Percentiles rank a stretch among this genome's conserved stretches.
phyloP scores from a whole-genome alignment of 2,113 vertebrate species.

The Argyrosomus japonicus region DNA sequence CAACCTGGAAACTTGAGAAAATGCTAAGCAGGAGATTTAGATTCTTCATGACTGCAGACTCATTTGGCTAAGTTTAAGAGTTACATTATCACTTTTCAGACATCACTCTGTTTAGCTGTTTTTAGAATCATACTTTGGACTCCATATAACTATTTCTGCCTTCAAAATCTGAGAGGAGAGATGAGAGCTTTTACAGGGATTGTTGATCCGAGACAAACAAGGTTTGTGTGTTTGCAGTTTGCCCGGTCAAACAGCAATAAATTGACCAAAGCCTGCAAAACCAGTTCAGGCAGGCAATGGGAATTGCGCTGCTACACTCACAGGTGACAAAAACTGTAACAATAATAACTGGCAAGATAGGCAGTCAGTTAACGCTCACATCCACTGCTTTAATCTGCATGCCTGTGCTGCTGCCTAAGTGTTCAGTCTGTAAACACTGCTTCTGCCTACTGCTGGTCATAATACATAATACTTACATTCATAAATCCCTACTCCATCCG shows the following conservation, averaged over 20 bases:
- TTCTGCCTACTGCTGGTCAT: neutral
- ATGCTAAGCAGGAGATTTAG: constrained; percentile 49
- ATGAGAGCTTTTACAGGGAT: neutral
- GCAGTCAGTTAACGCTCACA: constrained; percentile 4
- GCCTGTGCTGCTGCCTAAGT: neutral
- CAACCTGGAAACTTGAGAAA: constrained; percentile 45
- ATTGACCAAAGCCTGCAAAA: constrained; percentile 32
- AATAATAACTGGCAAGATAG: constrained; percentile 18
- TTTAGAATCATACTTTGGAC: neutral
- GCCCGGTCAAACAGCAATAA: constrained; percentile 24
- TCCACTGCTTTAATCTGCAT: constrained; percentile 24
- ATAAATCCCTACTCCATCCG: neutral
- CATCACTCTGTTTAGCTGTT: constrained; percentile 2
- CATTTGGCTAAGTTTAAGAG: constrained; percentile 28
- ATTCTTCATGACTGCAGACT: constrained; percentile 43
- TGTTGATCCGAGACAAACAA: constrained; percentile 22
- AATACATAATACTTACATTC: neutral
- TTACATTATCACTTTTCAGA: constrained; percentile 33
- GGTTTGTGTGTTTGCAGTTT: constrained; percentile 16
- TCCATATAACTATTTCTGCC: constrained; percentile 7
- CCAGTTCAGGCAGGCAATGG: constrained; percentile 12
- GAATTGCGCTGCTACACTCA: constrained; percentile 17
- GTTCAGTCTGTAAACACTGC: neutral
- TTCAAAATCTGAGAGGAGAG: constrained; percentile 2
- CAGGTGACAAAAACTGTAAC: constrained; percentile 4